Evolutionary conservation across 2,113 vertebrate genomes (phyloP).

Genomic region (Holacanthus passer): DNA sequence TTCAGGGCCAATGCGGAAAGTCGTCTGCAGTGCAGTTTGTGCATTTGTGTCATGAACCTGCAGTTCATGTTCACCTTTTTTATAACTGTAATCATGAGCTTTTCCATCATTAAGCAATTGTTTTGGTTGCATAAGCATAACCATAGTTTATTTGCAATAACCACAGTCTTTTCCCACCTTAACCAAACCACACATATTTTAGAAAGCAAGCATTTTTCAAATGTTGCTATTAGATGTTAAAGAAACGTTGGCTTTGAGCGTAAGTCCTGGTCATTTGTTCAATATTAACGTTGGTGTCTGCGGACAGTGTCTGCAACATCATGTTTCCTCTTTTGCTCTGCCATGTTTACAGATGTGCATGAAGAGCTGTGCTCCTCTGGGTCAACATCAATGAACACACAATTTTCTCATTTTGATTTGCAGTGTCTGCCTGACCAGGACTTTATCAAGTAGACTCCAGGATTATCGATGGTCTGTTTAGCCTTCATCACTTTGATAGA

Average conservation of each 20-base stretch:
- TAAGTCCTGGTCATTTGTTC: background rate
- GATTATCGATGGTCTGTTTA: background rate
- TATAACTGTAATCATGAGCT: background rate
- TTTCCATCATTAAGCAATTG: background rate
- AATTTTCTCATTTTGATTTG: background rate
- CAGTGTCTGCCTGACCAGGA: too few species aligned
- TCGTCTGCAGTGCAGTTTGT: background rate
- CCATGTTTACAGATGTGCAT: too few species aligned
- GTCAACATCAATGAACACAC: too few species aligned
- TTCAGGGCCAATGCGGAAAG: background rate
- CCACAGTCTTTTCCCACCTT: too few species aligned
- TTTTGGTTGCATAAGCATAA: background rate
- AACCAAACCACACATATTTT: background rate
- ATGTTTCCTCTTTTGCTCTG: too few species aligned
- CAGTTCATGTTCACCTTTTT: background rate
- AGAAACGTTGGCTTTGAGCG: background rate
- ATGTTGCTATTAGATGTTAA: too few species aligned
- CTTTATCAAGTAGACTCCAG: too few species aligned
- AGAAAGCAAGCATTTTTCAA: background rate
- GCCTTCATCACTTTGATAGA: too few species aligned
- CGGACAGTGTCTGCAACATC: too few species aligned
- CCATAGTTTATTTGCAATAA: background rate
- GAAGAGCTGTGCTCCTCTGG: too few species aligned
- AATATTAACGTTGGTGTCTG: background rate
- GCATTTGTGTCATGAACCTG: background rate